phyloP scores from a whole-genome alignment of 2,888 invertebrate species.

The Teleiodes luculella region DNA sequence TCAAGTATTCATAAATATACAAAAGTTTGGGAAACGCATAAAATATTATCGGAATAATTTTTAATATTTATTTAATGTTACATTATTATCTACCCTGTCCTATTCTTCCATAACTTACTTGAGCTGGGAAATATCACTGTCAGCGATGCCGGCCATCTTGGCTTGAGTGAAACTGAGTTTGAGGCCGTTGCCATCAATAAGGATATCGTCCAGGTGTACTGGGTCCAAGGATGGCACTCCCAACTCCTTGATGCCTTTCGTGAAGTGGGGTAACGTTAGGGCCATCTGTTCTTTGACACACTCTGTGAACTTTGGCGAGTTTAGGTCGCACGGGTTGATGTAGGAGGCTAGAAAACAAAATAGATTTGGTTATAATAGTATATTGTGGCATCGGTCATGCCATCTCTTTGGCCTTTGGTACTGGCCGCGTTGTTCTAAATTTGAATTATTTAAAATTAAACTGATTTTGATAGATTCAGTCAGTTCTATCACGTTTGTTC shows the following conservation, averaged over 20 bases:
- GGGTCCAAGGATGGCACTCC: constrained; percentile 63
- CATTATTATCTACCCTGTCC: too few relatives aligned
- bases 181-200: constrained; percentile 58
- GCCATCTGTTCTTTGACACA: constrained; percentile 57
- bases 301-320: constrained; percentile 34
- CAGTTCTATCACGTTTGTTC: too few relatives aligned
- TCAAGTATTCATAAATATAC: too few relatives aligned
- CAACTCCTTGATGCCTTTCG: constrained; percentile 59
- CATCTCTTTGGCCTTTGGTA: too few relatives aligned
- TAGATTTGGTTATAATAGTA: neutral
- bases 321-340: constrained; percentile 51
- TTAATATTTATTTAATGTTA: too few relatives aligned
- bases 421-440: too few relatives aligned
- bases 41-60: too few relatives aligned
- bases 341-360: constrained; percentile 47
- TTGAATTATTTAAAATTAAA: too few relatives aligned
- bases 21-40: too few relatives aligned
- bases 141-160: constrained; percentile 54
- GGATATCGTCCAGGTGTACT: constrained; percentile 52
- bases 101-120: constrained; percentile 63
- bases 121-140: constrained; percentile 28
- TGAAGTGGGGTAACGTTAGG: constrained; percentile 46
- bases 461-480: too few relatives aligned
- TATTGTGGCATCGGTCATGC: too few relatives aligned
- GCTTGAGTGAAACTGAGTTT: constrained; percentile 51